These are phyloP conservation scores for Parnassius apollo DNA, from an alignment of 2,888 invertebrate species.

Conservation along the genomic window DNA sequence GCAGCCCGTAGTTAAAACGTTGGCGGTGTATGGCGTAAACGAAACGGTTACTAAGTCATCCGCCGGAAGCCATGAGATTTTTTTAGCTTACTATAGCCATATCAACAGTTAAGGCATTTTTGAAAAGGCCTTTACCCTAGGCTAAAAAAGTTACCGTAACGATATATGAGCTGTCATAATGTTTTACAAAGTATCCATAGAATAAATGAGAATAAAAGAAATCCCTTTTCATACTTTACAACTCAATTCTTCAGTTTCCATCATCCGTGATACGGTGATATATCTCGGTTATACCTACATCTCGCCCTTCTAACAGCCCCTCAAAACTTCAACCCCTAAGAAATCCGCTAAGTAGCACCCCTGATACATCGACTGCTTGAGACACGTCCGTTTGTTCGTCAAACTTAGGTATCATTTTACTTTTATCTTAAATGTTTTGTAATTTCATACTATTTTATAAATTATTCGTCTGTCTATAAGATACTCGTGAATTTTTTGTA, in stretches of 20 bases:
- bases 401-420: neutral
- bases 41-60: no score
- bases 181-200: constrained; percentile 37
- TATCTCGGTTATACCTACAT: constrained; percentile 33
- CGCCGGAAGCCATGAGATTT: no score
- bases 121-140: no score
- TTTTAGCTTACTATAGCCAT: no score
- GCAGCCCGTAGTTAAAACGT: no score
- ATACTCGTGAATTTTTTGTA: no score
- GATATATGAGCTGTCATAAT: constrained; percentile 37
- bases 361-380: constrained; percentile 20
- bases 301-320: constrained; percentile 35
- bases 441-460: no score
- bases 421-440: no score
- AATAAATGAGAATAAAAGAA: constrained; percentile 17
- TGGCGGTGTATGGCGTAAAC: no score
- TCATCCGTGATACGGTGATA: constrained; percentile 35
- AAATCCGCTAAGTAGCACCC: constrained; percentile 53
- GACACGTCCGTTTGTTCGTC: constrained; percentile 31
- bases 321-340: constrained; percentile 48
- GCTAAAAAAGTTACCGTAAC: no score
- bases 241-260: constrained; percentile 24
- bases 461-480: no score
- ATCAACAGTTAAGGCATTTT: no score
- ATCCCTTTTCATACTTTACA: constrained; percentile 31